phyloP scores from a whole-genome alignment of 1,140 invertebrate species.

The Leptinotarsa texana region DNA sequence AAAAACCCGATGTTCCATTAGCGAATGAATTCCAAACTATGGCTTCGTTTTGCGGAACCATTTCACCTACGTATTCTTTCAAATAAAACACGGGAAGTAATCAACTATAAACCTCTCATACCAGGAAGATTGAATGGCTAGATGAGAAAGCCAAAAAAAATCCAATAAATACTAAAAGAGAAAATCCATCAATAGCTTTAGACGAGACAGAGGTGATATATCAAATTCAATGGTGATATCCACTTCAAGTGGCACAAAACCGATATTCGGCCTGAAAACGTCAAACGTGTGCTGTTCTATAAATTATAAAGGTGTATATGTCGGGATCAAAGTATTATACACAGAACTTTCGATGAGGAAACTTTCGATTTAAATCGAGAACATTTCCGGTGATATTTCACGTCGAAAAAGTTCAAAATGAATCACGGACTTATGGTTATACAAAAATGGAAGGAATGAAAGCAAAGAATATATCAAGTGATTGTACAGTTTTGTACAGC shows the following conservation, averaged over 20 bases:
- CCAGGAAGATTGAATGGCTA: background rate
- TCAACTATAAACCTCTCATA: slow-evolving; percentile 6
- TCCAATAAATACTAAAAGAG: background rate
- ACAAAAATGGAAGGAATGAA: no score
- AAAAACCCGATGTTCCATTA: no score
- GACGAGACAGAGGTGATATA: background rate
- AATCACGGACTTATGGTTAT: no score
- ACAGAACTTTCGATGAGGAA: background rate
- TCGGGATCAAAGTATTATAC: background rate
- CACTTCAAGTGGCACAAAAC: background rate
- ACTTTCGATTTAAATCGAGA: no score
- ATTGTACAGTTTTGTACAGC: no score
- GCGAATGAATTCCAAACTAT: no score
- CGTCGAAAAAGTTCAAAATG: no score
- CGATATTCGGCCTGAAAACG: background rate
- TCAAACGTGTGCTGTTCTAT: background rate
- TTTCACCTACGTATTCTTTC: background rate
- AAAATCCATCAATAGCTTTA: background rate
- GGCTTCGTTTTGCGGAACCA: background rate
- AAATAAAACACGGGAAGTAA: slow-evolving; percentile 3
- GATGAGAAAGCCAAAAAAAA: background rate
- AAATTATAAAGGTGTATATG: background rate
- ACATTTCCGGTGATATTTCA: no score
- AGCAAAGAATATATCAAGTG: no score
- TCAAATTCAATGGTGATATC: slow-evolving; percentile 1